Base-by-base conservation (phyloP, 1,140 invertebrate species). In the Pristionchus pacificus region DNA sequence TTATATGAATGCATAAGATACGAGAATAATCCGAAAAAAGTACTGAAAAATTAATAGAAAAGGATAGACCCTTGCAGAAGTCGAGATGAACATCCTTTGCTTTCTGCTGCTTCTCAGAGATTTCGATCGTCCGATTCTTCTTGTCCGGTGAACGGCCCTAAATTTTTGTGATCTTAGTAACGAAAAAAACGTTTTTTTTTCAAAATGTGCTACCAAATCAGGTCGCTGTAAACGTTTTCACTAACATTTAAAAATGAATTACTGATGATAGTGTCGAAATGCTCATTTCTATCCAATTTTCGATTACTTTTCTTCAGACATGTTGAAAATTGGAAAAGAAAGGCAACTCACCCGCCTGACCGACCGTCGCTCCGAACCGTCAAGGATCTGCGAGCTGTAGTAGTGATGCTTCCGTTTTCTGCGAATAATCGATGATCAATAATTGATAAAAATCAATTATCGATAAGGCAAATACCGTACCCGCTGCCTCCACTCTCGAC, bases 21-120 rank as follows among this genome's bases (percentile, higher is more conserved):
- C n/a, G n/a, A n/a, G n/a, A n/a, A n/a, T n/a, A n/a, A n/a, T n/a
- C n/a, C n/a, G n/a, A n/a, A n/a, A n/a, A n/a, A n/a, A n/a, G n/a
- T n/a, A n/a, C n/a, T n/a, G n/a, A n/a, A n/a, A n/a, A n/a, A n/a
- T n/a, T n/a, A n/a, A 29, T 6, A 29, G n/a, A 19, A 25, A 61
- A 14, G 6, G 13, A 29, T 32, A 13, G 38, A 66, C 65, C 65
- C 14, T 38, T 66, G 28, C 65, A 66, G 28, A 66, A 66, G 38
- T 66, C 65, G 2, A 66, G 32, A 25, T 66, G 65, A 15, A 66
- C 65, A 57, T 66, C 49, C 65, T 66, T 66, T 2, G 29, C 13
- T 13, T 66, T 66, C n/a, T 49, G 65, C 60, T 60, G 3, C 31
- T 57, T 38, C n/a, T 6, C 32, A 49, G n/a, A 25, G 2, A 29